Conservation (phyloP, 2,888 invertebrate species). For the Nowickia ferox region DNA sequence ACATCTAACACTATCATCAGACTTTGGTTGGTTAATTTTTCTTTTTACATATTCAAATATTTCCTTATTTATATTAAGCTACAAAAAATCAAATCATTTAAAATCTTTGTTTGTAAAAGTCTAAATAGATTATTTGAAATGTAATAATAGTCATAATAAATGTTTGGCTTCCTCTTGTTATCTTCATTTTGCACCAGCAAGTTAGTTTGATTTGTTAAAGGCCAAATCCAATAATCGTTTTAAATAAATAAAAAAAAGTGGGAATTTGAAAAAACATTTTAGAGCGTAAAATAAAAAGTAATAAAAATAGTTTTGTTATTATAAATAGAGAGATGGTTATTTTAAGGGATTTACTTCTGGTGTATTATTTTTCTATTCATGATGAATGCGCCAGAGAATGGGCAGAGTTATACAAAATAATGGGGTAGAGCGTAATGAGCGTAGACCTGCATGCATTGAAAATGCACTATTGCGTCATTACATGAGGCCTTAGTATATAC, state of each 20-base stretch:
- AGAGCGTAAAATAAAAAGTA: not conserved
- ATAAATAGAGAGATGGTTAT: too few relatives aligned
- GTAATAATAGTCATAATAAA: slow-evolving; percentile 15
- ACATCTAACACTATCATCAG: slow-evolving; percentile 22
- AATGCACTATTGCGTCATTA: too few relatives aligned
- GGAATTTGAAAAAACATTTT: not conserved
- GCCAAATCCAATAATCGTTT: slow-evolving; percentile 15
- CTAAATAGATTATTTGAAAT: slow-evolving; percentile 49
- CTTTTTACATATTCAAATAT: slow-evolving; percentile 26
- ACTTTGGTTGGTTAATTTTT: slow-evolving; percentile 12
- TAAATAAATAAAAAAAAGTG: not conserved
- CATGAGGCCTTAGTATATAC: too few relatives aligned
- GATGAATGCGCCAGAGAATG: too few relatives aligned
- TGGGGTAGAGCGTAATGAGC: too few relatives aligned
- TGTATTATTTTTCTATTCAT: too few relatives aligned
- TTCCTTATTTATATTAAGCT: slow-evolving; percentile 48
- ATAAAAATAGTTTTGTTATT: not conserved
- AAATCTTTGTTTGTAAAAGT: slow-evolving; percentile 29
- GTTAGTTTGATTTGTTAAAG: slow-evolving; percentile 9
- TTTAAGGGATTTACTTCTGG: too few relatives aligned
- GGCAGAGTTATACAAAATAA: too few relatives aligned
- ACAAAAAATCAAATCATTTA: slow-evolving; percentile 23
- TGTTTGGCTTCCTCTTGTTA: not conserved
- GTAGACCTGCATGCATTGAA: too few relatives aligned
- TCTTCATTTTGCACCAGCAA: not conserved